Evolutionary conservation across 2,888 invertebrate genomes (phyloP), one percentile per base, ranked within the genome.

Genomic region (Pachydiplax longipennis): DNA sequence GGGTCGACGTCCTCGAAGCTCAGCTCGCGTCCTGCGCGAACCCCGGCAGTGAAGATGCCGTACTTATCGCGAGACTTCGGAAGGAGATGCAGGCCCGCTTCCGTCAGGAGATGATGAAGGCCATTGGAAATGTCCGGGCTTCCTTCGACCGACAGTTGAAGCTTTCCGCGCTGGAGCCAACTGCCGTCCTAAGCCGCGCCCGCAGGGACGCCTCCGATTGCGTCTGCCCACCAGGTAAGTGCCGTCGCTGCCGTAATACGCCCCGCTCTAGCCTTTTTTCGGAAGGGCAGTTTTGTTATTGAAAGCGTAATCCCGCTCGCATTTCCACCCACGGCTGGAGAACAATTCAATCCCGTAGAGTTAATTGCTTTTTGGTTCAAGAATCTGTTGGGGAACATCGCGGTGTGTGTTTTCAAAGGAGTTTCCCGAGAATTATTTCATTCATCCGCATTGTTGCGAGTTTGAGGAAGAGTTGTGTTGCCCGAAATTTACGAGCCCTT

Each of bases 191-290:
- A 6, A 93, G 94, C 91, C 93, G 96, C 91, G 94, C 95, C 92
- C 94, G 95, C 92, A 94, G 96, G 92, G 96, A 96, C 92, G 95
- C 95, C 90, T 94, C 95, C 25, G 96, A 96, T 94, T 97, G 97
- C 95, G 94, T 95, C 92, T 97, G 97, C 95, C 96, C 96, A 94
- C 95, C 96, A 96, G 97, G 97, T 96, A 93, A 94, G 94, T 93
- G 73, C 58, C n/a, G 6, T 58, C 37, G 37, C 91, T 13, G 44
- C 44, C 87, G 10, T 80, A 22, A 31, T 15, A n/a, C 48, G n/a
- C 44, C 37, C 37, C 37, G 37, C 37, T 4, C 3, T 37, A 37
- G 37, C 31, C n/a, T 65, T 37, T 58, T 58, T 13, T 81, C 40
- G 81, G 53, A n/a, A 58, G 80, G 22, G 80, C 44, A 80, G 22